Percentiles rank a stretch among this genome's conserved stretches.
Evolutionary conservation across 2,797 vertebrate species (phyloP).

Genomic region (Esox masquinongy): DNA sequence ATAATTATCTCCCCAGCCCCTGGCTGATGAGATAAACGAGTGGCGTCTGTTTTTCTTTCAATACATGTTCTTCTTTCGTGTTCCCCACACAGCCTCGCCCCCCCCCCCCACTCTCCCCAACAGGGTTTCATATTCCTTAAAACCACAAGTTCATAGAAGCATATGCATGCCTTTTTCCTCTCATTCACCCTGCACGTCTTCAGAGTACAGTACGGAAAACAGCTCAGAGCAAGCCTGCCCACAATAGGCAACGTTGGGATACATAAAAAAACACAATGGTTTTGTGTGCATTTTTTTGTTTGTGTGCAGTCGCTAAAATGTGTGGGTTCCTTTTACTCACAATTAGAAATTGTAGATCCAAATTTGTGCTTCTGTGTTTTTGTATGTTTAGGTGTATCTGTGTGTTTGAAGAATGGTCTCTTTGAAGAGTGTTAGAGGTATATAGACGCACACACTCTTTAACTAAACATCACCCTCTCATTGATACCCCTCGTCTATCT

Average conservation of each 20-base stretch:
- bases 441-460: slow-evolving; percentile 24
- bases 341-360: neutral
- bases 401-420: slow-evolving; percentile 22
- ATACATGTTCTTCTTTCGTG: slow-evolving; percentile 7
- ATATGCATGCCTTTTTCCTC: neutral
- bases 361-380: slow-evolving; percentile 12
- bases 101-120: neutral
- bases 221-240: neutral
- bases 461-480: slow-evolving; percentile 24
- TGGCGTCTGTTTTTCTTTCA: slow-evolving; percentile 33
- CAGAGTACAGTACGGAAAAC: neutral
- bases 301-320: neutral
- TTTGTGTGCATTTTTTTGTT: neutral
- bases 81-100: neutral
- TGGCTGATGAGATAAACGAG: slow-evolving; percentile 44
- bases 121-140: neutral
- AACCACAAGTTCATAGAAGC: neutral
- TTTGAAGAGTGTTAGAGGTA: slow-evolving; percentile 28
- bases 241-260: neutral
- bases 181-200: neutral
- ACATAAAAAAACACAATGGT: neutral
- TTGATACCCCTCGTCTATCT: slow-evolving; percentile 39
- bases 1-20: slow-evolving; percentile 37
- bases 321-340: neutral
- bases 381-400: neutral